Percentiles rank a stretch among this genome's conserved stretches.
Conservation (phyloP, 2,888 invertebrate species). For the Hymenopus coronatus region DNA sequence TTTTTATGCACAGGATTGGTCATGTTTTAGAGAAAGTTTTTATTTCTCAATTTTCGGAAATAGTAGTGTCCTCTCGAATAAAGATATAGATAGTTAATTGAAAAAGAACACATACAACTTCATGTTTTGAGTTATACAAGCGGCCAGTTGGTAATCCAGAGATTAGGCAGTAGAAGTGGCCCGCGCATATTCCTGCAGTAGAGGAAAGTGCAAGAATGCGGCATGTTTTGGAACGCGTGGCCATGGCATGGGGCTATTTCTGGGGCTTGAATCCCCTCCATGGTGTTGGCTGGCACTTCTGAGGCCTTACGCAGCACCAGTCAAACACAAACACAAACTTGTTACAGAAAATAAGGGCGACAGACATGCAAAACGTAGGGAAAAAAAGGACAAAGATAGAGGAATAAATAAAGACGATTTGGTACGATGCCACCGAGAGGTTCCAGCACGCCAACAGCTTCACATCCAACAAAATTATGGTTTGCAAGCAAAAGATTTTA, state of each 20-base stretch:
- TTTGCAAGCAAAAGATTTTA: neutral
- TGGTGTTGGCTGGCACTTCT: neutral
- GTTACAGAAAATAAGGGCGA: neutral
- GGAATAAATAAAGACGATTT: neutral
- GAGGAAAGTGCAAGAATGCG: neutral
- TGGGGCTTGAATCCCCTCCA: neutral
- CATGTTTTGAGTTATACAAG: too few species aligned
- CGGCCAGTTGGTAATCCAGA: neutral
- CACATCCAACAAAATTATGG: neutral
- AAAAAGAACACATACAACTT: too few species aligned
- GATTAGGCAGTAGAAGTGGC: neutral
- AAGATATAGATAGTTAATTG: too few species aligned
- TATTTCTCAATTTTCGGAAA: too few species aligned
- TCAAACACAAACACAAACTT: neutral
- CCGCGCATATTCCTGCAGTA: neutral
- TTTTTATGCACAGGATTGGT: too few species aligned
- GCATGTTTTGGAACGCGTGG: neutral
- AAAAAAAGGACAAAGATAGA: neutral
- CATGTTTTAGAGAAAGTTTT: too few species aligned
- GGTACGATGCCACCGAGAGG: neutral
- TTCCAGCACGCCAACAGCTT: neutral
- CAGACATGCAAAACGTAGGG: neutral
- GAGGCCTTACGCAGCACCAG: neutral
- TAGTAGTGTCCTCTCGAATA: too few species aligned
- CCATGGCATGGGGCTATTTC: neutral